These are phyloP conservation scores for Ostrea denselamellosa DNA, from an alignment of 1,140 invertebrate genomes.

Conservation along the genomic window DNA sequence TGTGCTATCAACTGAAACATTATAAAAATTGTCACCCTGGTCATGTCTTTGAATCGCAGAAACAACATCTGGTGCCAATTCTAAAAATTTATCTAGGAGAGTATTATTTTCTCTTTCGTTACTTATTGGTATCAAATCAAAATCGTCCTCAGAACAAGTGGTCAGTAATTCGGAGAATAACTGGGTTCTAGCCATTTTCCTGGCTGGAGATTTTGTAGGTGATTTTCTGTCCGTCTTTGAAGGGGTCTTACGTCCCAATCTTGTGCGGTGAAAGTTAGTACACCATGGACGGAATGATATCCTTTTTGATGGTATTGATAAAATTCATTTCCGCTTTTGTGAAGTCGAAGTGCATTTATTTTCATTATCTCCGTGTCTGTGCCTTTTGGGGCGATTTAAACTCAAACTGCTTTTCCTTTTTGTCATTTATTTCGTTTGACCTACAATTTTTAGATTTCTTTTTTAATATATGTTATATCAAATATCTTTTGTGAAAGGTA, in stretches of 20 bases:
- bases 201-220: not conserved
- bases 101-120: not conserved
- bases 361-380: not conserved
- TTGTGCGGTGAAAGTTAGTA: not conserved
- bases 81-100: not conserved
- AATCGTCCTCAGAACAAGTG: not conserved
- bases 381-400: not conserved
- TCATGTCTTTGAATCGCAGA: not conserved
- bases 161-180: not conserved
- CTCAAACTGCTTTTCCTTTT: not conserved
- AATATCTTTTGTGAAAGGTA: not conserved
- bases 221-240: not conserved
- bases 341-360: not conserved
- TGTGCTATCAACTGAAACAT: slow-evolving; percentile 3
- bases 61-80: not conserved
- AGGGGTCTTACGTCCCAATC: not conserved
- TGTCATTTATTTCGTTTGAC: not conserved
- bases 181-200: not conserved
- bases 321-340: not conserved
- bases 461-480: not conserved
- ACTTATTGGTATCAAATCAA: not conserved
- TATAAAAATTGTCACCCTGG: not conserved
- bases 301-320: not conserved
- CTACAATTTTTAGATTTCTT: not conserved
- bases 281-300: not conserved